Evolutionary conservation across 1,140 invertebrate species (phyloP).

Genomic region (Scaptomyza montana): DNA sequence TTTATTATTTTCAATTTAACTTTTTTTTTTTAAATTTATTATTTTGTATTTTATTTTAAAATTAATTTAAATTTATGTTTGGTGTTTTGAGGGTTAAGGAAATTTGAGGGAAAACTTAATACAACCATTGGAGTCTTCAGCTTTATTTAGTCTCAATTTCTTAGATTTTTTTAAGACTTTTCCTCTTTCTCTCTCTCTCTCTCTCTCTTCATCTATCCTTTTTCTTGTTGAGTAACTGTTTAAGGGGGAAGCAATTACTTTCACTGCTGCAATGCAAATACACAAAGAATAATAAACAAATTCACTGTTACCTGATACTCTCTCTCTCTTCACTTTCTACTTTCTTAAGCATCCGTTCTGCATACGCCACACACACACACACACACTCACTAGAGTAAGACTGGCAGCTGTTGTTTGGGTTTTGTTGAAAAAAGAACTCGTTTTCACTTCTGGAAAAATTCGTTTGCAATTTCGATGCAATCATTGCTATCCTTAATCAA

Average conservation of each 20-base stretch:
- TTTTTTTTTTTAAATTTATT: too few species aligned
- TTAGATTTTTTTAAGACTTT: neutral
- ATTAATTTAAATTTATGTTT: too few species aligned
- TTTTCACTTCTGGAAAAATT: constrained; percentile 39
- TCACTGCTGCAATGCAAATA: constrained; percentile 51
- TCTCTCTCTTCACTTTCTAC: neutral
- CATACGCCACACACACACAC: constrained; percentile 46
- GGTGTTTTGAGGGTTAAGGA: too few species aligned
- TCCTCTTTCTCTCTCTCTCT: too few species aligned
- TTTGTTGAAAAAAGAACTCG: constrained; percentile 27
- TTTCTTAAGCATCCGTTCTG: constrained; percentile 35
- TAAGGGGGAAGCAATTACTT: constrained; percentile 35
- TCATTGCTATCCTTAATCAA: constrained; percentile 54
- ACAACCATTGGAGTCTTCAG: too few species aligned
- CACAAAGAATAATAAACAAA: constrained; percentile 35
- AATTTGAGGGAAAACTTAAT: too few species aligned
- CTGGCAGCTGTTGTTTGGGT: constrained; percentile 51
- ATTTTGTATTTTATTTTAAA: too few species aligned
- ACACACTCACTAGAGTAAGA: neutral
- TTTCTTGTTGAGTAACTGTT: neutral
- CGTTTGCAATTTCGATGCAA: constrained; percentile 57
- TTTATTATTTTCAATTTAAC: too few species aligned
- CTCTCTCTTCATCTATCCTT: neutral
- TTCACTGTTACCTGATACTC: constrained; percentile 44
- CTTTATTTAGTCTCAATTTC: too few species aligned